These are phyloP conservation scores for Rotaria socialis DNA, from an alignment of 2,888 invertebrate species.

Conservation along the genomic window DNA sequence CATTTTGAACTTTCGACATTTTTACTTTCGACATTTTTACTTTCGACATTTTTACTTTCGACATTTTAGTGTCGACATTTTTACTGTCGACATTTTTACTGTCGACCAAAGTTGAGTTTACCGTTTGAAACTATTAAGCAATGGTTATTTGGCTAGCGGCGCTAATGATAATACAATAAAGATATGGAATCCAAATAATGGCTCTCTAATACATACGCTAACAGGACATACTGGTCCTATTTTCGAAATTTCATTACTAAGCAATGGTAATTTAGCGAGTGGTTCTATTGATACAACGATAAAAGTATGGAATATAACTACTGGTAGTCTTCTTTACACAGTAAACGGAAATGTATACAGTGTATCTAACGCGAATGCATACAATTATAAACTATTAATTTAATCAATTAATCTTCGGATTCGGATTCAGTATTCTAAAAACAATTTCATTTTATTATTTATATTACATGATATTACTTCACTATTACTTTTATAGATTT, in stretches of 20 bases:
- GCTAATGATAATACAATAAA: not conserved
- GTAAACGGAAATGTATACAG: not conserved
- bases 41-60: too few relatives aligned
- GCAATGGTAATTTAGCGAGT: not conserved
- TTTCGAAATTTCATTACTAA: not conserved
- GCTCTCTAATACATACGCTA: not conserved
- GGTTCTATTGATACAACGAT: not conserved
- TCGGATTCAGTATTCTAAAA: not conserved
- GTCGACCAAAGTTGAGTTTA: too few relatives aligned
- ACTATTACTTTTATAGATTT: too few relatives aligned
- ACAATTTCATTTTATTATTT: not conserved
- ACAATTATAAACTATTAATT: not conserved
- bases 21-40: too few relatives aligned
- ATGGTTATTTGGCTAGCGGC: conserved; percentile 5
- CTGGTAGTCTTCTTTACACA: conserved; percentile 6
- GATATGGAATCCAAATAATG: conserved; percentile 4
- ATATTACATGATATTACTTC: too few relatives aligned
- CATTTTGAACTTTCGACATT: too few relatives aligned
- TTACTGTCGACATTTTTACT: too few relatives aligned
- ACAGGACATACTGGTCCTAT: conserved; percentile 3
- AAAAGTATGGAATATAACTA: conserved; percentile 4
- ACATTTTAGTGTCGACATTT: too few relatives aligned
- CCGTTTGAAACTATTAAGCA: conserved; percentile 3
- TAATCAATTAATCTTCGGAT: not conserved
- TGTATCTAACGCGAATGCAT: not conserved